Percentiles rank a stretch among this genome's conserved stretches.
Conservation (phyloP, 2,888 invertebrate species). For the Trichopria drosophilae region DNA sequence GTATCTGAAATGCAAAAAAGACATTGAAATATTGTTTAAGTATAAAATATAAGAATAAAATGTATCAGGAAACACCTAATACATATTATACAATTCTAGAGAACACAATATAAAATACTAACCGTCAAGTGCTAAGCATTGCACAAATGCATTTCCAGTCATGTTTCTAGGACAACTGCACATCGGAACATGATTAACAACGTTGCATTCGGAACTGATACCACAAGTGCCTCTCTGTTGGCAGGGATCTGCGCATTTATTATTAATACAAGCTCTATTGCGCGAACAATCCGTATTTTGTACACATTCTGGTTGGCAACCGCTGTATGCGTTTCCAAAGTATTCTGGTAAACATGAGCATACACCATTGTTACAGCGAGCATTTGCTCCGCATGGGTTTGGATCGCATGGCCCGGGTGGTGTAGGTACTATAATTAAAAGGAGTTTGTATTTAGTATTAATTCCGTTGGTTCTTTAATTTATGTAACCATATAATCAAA, state of each 20-base stretch:
- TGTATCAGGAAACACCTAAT: too few species aligned
- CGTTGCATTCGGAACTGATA: constrained; percentile 69
- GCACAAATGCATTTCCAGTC: constrained; percentile 67
- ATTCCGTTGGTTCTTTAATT: too few species aligned
- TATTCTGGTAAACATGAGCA: constrained; percentile 68
- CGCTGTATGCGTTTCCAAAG: constrained; percentile 63
- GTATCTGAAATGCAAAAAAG: too few species aligned
- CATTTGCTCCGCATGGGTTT: constrained; percentile 73
- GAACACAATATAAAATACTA: too few species aligned
- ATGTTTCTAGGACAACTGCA: constrained; percentile 74
- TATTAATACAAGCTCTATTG: constrained; percentile 57
- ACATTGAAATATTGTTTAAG: too few species aligned
- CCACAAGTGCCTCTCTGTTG: constrained; percentile 72
- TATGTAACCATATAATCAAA: too few species aligned
- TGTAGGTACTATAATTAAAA: too few species aligned
- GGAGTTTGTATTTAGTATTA: too few species aligned
- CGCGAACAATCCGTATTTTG: constrained; percentile 58
- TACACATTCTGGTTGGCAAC: constrained; percentile 58
- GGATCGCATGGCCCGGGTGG: constrained; percentile 68
- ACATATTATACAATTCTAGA: too few species aligned
- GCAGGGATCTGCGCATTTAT: constrained; percentile 66
- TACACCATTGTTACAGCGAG: constrained; percentile 64
- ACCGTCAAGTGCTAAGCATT: constrained; percentile 60
- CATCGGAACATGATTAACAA: constrained; percentile 78
- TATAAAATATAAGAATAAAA: too few species aligned